phyloP scores from a whole-genome alignment of 2,888 invertebrate genomes.

The Meghimatium bilineatum region DNA sequence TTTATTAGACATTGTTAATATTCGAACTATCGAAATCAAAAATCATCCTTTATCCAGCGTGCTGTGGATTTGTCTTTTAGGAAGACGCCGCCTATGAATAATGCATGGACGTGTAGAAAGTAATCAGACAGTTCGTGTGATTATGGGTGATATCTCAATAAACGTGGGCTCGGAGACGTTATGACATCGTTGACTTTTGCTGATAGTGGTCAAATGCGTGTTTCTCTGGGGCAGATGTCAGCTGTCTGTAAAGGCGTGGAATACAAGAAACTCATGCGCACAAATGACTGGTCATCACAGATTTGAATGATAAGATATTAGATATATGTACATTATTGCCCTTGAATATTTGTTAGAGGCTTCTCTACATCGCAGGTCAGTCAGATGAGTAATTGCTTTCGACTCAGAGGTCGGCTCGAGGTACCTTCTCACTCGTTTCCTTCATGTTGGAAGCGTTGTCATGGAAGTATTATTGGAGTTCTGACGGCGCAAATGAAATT shows the following conservation, averaged over 20 bases:
- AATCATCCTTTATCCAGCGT: slow-evolving; percentile 7
- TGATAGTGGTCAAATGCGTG: slow-evolving; percentile 25
- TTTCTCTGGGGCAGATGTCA: slow-evolving; percentile 4
- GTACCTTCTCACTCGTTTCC: neutral
- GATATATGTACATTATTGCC: neutral
- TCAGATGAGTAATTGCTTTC: neutral
- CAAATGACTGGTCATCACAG: neutral
- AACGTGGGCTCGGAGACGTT: neutral
- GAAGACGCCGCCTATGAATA: slow-evolving; percentile 22
- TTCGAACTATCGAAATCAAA: slow-evolving; percentile 23
- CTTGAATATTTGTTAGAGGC: neutral
- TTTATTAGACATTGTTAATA: slow-evolving; percentile 19
- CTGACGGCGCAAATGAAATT: too few relatives aligned
- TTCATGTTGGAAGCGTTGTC: neutral
- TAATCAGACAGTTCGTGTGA: neutral
- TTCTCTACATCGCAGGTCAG: neutral
- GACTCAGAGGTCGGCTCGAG: neutral
- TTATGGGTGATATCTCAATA: slow-evolving; percentile 17
- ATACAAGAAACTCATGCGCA: neutral
- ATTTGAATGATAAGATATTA: slow-evolving; percentile 3
- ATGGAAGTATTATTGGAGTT: too few relatives aligned
- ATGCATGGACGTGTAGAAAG: slow-evolving; percentile 6
- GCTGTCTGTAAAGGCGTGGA: neutral
- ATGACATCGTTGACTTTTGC: neutral
- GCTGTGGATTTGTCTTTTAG: neutral